A percentile compares a stretch with the other conserved stretches of the same genome.
These are phyloP conservation scores for Lasioglossum oenotherae DNA, from an alignment of 2,888 invertebrate genomes.

Conservation along the genomic window DNA sequence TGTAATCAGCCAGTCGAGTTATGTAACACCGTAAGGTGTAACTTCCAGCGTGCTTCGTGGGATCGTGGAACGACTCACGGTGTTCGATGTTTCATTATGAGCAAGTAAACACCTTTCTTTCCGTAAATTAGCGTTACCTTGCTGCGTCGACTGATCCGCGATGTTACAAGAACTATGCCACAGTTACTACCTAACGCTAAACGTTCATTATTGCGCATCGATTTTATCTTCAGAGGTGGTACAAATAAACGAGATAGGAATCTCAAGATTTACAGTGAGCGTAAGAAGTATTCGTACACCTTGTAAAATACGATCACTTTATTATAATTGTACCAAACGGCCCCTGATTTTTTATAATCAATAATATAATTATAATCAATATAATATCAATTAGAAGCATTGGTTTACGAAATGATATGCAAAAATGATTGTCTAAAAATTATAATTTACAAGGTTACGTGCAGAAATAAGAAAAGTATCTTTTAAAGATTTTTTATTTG, in stretches of 20 bases:
- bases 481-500: too few species aligned
- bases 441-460: too few species aligned
- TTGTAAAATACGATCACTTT: too few species aligned
- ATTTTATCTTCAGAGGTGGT: background rate
- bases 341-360: too few species aligned
- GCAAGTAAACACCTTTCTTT: conserved; percentile 14
- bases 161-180: background rate
- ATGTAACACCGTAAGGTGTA: conserved; percentile 25
- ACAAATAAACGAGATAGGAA: background rate
- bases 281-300: too few species aligned
- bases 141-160: background rate
- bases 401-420: too few species aligned
- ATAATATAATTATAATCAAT: too few species aligned
- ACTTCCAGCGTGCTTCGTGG: conserved; percentile 24
- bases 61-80: conserved; percentile 5
- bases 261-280: background rate
- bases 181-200: background rate
- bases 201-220: background rate
- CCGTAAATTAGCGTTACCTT: background rate
- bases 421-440: too few species aligned
- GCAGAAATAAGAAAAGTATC: too few species aligned
- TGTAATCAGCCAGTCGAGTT: conserved; percentile 38
- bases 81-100: conserved; percentile 19
- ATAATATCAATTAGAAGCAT: too few species aligned
- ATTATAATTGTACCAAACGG: too few species aligned